A percentile compares a stretch with the other conserved stretches of the same genome.
Conservation (phyloP, 2,797 vertebrate species). For the Lagorchestes hirsutus region DNA sequence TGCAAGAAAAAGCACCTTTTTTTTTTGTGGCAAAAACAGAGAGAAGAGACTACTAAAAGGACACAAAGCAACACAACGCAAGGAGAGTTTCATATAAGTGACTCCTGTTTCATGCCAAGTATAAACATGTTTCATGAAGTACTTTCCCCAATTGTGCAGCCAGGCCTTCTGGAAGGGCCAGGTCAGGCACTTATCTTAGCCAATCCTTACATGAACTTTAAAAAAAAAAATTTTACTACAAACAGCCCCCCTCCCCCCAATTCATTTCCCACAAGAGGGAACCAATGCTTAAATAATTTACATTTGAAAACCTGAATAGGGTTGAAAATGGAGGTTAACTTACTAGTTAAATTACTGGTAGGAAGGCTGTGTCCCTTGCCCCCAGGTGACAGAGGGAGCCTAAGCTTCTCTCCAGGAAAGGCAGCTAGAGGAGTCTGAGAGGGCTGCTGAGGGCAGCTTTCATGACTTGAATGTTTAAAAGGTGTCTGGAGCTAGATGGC, state of each 20-base stretch:
- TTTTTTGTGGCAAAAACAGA: constrained; percentile 39
- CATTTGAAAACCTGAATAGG: constrained; percentile 36
- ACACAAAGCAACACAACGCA: background rate
- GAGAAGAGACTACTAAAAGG: constrained; percentile 7
- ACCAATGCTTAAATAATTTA: constrained; percentile 38
- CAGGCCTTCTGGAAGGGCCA: background rate
- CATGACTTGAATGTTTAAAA: background rate
- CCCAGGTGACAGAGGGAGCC: background rate
- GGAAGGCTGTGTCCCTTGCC: background rate
- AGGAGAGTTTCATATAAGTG: background rate
- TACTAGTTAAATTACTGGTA: constrained; percentile 42
- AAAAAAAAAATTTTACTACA: constrained; percentile 37
- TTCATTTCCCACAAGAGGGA: background rate
- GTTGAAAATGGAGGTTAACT: constrained; percentile 54
- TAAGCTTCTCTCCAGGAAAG: constrained; percentile 8
- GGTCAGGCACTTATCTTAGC: background rate
- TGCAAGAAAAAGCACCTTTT: background rate
- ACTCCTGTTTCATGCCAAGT: constrained; percentile 33
- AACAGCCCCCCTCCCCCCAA: background rate
- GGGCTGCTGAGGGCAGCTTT: background rate
- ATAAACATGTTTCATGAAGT: background rate
- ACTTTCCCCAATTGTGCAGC: background rate
- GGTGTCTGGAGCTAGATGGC: background rate
- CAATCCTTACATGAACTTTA: constrained; percentile 14
- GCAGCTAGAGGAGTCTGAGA: background rate